Conservation (phyloP, 2,888 invertebrate genomes). For the Ethmia dodecea region DNA sequence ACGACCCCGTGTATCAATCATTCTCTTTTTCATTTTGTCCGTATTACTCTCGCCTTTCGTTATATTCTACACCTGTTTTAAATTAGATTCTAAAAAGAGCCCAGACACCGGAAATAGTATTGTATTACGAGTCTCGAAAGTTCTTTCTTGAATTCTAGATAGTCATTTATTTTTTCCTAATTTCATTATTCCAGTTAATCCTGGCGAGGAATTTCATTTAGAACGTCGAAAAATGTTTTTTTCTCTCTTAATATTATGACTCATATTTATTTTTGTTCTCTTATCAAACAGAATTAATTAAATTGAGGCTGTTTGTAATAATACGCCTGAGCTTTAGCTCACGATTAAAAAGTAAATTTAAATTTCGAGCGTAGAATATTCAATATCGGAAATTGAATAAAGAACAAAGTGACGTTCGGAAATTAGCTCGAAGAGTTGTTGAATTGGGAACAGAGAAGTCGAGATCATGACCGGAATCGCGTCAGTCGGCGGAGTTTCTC, state of each 20-base stretch:
- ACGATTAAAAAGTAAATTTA: conserved; percentile 31
- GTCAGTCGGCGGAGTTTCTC: conserved; percentile 62
- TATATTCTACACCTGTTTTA: conserved; percentile 29
- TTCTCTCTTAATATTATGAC: conserved; percentile 19
- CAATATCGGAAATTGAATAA: conserved; percentile 75
- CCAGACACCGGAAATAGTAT: no score
- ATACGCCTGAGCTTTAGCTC: neutral
- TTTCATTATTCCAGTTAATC: conserved; percentile 57
- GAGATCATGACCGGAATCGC: conserved; percentile 73
- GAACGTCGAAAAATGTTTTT: conserved; percentile 24
- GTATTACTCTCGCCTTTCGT: conserved; percentile 27
- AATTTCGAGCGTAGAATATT: conserved; percentile 45
- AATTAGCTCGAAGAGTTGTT: conserved; percentile 69
- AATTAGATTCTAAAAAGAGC: conserved; percentile 1
- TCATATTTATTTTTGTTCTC: conserved; percentile 23
- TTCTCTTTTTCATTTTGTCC: conserved; percentile 43
- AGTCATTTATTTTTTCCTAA: conserved; percentile 59
- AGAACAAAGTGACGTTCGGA: conserved; percentile 75
- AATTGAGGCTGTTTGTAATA: conserved; percentile 29
- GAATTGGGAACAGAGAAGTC: conserved; percentile 52
- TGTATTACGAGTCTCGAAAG: no score
- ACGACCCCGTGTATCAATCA: conserved; percentile 48
- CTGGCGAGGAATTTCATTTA: conserved; percentile 49
- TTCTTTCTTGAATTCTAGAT: conserved; percentile 33
- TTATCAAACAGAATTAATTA: conserved; percentile 35